A percentile compares a stretch with the other conserved stretches of the same genome.
Conservation (phyloP, 2,113 vertebrate species). For the Laterallus jamaicensis region DNA sequence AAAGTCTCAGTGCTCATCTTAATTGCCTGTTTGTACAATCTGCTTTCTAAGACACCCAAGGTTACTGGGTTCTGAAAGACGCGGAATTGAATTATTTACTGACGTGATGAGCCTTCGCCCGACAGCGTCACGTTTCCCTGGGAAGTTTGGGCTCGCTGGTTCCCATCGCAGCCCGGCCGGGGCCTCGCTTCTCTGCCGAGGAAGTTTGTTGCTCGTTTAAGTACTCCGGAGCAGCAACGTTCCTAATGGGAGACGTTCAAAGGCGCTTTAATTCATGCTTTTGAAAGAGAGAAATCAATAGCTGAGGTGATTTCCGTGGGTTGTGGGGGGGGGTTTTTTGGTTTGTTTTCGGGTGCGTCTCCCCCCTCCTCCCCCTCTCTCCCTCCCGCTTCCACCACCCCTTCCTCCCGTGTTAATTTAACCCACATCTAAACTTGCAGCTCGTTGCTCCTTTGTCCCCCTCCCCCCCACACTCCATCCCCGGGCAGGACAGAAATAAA, state of each 20-base stretch:
- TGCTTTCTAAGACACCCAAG: conserved; percentile 79
- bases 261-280: not conserved
- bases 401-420: not conserved
- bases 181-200: not conserved
- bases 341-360: too few relatives aligned
- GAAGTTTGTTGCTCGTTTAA: conserved; percentile 16
- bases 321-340: not conserved
- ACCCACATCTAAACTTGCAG: not conserved
- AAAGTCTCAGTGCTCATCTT: conserved; percentile 78
- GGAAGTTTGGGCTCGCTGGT: conserved; percentile 57
- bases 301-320: not conserved
- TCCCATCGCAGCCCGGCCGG: not conserved
- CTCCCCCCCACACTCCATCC: not conserved
- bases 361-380: too few relatives aligned
- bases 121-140: conserved; percentile 46
- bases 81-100: conserved; percentile 77
- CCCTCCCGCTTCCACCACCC: too few relatives aligned
- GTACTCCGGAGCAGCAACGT: not conserved
- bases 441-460: not conserved
- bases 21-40: conserved; percentile 78
- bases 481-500: not conserved
- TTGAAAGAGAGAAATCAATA: not conserved
- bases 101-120: conserved; percentile 59
- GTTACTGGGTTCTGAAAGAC: conserved; percentile 76
- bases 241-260: not conserved